phyloP scores from a whole-genome alignment of 2,888 invertebrate species.

The Orchesellides sinensis region DNA sequence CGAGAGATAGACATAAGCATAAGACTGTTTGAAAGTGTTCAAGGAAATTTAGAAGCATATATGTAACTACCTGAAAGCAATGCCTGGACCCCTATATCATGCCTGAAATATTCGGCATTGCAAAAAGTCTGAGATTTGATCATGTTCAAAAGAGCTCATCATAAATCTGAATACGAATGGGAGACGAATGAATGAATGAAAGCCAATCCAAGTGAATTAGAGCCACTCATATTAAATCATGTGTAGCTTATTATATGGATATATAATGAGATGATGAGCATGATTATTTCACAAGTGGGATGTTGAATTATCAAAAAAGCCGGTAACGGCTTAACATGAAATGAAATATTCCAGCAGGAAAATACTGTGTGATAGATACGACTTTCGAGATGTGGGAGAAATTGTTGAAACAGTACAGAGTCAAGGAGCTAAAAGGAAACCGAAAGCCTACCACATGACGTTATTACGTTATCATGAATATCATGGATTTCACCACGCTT shows the following conservation, averaged over 20 bases:
- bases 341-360: not conserved
- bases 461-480: slow-evolving; percentile 1
- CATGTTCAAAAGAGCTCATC: not conserved
- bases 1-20: no score
- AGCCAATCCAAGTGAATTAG: slow-evolving; percentile 52
- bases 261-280: slow-evolving; percentile 44
- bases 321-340: not conserved
- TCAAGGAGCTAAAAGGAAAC: slow-evolving; percentile 46
- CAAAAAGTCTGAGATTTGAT: not conserved
- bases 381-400: slow-evolving; percentile 27
- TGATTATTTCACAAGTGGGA: slow-evolving; percentile 26
- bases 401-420: slow-evolving; percentile 1
- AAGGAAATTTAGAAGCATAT: no score
- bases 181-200: slow-evolving; percentile 8
- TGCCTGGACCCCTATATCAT: no score
- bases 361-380: not conserved
- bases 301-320: slow-evolving; percentile 4
- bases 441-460: slow-evolving; percentile 1
- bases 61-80: no score
- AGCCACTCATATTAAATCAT: slow-evolving; percentile 55
- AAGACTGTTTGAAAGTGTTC: no score
- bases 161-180: not conserved
- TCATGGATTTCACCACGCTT: not conserved
- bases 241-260: slow-evolving; percentile 49
- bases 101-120: no score